These are phyloP conservation scores for Glareola pratincola DNA, from an alignment of 2,113 vertebrate genomes.

Conservation along the genomic window DNA sequence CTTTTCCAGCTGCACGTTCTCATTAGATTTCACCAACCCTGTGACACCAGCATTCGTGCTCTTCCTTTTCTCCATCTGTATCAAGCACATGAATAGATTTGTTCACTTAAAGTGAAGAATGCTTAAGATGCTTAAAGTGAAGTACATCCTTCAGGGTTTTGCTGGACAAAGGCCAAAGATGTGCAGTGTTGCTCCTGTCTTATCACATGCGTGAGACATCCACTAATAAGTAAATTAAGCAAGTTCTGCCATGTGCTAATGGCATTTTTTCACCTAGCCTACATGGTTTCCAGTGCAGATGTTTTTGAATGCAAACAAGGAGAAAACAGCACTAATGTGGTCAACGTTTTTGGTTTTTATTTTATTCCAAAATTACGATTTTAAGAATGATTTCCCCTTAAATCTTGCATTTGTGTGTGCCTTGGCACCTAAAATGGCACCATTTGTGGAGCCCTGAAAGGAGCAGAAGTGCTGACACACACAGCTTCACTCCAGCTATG, in stretches of 20 bases:
- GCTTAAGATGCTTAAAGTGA: not conserved
- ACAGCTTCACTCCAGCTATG: constrained; percentile 18
- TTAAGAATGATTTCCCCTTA: not conserved
- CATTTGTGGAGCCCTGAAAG: constrained; percentile 7
- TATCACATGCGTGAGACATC: not conserved
- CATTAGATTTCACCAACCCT: not conserved
- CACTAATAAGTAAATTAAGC: constrained; percentile 19
- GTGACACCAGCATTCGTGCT: not conserved
- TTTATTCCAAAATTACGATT: not conserved
- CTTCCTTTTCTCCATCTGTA: not conserved
- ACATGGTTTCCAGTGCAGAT: not conserved
- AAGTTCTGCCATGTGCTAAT: not conserved
- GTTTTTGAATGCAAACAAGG: not conserved
- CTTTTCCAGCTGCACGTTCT: not conserved
- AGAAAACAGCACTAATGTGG: not conserved
- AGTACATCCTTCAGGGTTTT: not conserved
- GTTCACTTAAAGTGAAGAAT: not conserved
- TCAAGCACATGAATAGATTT: not conserved
- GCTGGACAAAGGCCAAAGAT: constrained; percentile 19
- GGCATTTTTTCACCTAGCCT: not conserved
- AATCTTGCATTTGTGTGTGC: not conserved
- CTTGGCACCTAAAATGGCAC: constrained; percentile 10
- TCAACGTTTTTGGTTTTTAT: not conserved
- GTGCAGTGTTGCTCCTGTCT: not conserved
- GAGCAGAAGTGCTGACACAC: constrained; percentile 38